Evolutionary conservation across 2,797 vertebrate genomes (phyloP).

Genomic region (Crenichthys baileyi): DNA sequence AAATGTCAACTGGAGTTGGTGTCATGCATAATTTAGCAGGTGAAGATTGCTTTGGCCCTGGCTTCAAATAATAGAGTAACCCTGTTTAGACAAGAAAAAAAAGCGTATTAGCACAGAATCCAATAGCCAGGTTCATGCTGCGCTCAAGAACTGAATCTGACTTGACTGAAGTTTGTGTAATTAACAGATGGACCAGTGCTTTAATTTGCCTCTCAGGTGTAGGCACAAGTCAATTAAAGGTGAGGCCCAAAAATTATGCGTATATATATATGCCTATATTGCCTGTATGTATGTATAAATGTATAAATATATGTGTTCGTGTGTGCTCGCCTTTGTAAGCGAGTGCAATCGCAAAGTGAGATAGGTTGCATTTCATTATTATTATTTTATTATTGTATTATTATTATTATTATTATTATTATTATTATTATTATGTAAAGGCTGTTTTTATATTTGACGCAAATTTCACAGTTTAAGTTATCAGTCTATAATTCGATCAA

Average conservation of each 20-base stretch:
- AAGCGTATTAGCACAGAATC: not conserved
- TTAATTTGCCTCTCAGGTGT: slow-evolving; percentile 89
- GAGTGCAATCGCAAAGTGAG: too few species aligned
- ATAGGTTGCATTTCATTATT: not conserved
- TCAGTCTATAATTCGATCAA: slow-evolving; percentile 4
- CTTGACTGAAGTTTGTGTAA: slow-evolving; percentile 84
- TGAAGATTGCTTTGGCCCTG: not conserved
- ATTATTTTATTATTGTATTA: not conserved
- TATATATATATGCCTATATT: not conserved
- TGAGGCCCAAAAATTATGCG: slow-evolving; percentile 72
- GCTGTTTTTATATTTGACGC: not conserved
- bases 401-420: not conserved
- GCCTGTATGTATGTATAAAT: too few species aligned
- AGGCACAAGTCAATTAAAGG: slow-evolving; percentile 83
- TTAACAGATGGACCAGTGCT: slow-evolving; percentile 88
- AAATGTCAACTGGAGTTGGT: slow-evolving; percentile 35
- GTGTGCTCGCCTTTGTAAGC: too few species aligned
- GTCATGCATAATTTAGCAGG: slow-evolving; percentile 24
- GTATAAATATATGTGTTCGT: not conserved
- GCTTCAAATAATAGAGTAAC: not conserved
- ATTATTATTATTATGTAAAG: not conserved
- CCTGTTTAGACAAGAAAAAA: too few species aligned
- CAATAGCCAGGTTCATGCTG: slow-evolving; percentile 26
- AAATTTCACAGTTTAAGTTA: not conserved
- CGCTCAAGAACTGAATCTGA: slow-evolving; percentile 47